Percentiles rank a stretch among this genome's conserved stretches.
Conservation (phyloP, 2,113 vertebrate genomes). For the Ciconia stormi region DNA sequence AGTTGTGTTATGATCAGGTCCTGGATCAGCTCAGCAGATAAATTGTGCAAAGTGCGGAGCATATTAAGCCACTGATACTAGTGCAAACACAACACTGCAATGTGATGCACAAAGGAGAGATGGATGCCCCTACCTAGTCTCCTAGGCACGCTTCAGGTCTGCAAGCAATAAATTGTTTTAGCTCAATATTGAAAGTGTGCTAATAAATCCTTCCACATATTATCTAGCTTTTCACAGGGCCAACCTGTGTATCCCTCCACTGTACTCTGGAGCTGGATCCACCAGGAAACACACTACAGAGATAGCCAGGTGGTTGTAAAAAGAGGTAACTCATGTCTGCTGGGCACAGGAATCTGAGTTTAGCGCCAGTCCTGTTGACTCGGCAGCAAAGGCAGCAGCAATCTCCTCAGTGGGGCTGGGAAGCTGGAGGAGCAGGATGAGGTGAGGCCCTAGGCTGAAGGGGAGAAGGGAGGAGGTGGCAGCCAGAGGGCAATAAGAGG, state of each 20-base stretch:
- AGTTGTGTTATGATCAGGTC: rapidly evolving
- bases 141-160: background rate
- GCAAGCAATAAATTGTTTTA: background rate
- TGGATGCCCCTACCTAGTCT: background rate
- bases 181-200: rapidly evolving
- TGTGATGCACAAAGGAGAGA: background rate
- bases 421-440: background rate
- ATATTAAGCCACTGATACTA: background rate
- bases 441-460: background rate
- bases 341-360: background rate
- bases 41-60: background rate
- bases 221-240: background rate
- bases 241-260: rapidly evolving
- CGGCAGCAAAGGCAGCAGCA: background rate
- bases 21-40: background rate
- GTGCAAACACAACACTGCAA: background rate
- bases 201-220: background rate
- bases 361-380: background rate
- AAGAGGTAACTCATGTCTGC: background rate
- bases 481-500: background rate
- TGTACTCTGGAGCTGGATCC: background rate
- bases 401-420: background rate
- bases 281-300: background rate
- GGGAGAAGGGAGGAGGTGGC: background rate
- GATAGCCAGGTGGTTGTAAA: background rate